Evolutionary conservation across 2,888 invertebrate genomes (phyloP).

Genomic region (Sesamia inferens): DNA sequence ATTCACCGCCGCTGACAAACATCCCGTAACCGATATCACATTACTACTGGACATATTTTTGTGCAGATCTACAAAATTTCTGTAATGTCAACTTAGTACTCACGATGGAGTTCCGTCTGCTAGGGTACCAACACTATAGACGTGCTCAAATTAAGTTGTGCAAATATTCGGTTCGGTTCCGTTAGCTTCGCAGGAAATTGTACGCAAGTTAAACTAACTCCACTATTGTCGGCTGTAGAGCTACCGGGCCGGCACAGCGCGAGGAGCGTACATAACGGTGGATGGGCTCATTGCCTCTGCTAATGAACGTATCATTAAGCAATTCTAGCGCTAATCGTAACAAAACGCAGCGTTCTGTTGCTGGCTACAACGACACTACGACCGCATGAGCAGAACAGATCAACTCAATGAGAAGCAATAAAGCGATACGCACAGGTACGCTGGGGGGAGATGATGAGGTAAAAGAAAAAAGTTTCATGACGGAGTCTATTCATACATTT

Average conservation of each 20-base stretch:
- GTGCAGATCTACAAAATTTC: conserved; percentile 28
- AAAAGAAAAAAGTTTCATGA: conserved; percentile 13
- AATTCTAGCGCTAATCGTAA: conserved; percentile 9
- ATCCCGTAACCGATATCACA: background rate
- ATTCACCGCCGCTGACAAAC: conserved; percentile 13
- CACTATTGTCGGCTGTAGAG: background rate
- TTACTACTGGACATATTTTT: conserved; percentile 21
- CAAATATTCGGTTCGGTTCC: conserved; percentile 16
- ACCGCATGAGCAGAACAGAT: background rate
- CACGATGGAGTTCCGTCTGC: background rate
- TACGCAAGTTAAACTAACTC: background rate
- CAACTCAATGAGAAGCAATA: conserved; percentile 21
- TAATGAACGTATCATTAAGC: conserved; percentile 29
- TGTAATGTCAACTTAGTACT: conserved; percentile 30
- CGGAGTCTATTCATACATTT: background rate
- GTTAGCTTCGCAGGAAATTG: background rate
- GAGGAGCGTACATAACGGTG: background rate
- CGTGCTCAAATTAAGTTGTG: background rate
- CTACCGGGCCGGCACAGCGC: background rate
- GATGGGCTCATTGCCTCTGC: conserved; percentile 8
- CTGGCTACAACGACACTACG: conserved; percentile 1
- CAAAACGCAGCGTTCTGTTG: background rate
- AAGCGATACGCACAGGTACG: background rate
- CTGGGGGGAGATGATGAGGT: conserved; percentile 6
- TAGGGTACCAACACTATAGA: background rate